Percentiles rank a stretch among this genome's conserved stretches.
Evolutionary conservation across 2,888 invertebrate genomes (phyloP).

Genomic region (Baronia brevicornis): DNA sequence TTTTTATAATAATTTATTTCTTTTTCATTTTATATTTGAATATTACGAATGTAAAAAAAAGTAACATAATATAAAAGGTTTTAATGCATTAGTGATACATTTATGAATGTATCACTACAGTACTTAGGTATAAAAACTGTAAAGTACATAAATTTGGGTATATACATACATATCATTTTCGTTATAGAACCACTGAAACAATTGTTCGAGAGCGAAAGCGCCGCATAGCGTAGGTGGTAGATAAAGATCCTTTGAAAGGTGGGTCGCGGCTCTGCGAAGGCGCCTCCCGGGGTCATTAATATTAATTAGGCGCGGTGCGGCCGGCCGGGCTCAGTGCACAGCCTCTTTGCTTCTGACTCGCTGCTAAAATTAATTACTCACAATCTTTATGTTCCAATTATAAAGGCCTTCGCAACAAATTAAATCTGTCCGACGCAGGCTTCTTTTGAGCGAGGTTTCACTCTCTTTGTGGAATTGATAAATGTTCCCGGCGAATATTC

Average conservation of each 20-base stretch:
- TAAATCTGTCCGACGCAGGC: slow-evolving; percentile 75
- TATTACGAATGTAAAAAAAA: too few species aligned
- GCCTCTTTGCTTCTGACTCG: slow-evolving; percentile 73
- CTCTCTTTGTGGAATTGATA: slow-evolving; percentile 75
- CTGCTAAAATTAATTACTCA: slow-evolving; percentile 76
- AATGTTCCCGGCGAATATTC: slow-evolving; percentile 69
- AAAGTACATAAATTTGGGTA: too few species aligned
- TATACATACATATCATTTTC: too few species aligned
- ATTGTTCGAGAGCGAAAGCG: slow-evolving; percentile 11
- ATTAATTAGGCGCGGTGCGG: slow-evolving; percentile 70
- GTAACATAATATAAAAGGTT: too few species aligned
- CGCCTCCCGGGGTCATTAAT: slow-evolving; percentile 68
- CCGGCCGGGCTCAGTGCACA: slow-evolving; percentile 56
- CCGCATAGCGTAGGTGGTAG: slow-evolving; percentile 49
- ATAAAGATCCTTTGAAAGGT: slow-evolving; percentile 41
- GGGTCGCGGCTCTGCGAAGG: slow-evolving; percentile 30
- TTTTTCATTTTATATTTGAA: too few species aligned
- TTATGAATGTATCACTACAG: too few species aligned
- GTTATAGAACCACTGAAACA: slow-evolving; percentile 1
- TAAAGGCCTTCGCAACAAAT: slow-evolving; percentile 76
- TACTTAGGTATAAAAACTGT: too few species aligned
- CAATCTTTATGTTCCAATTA: slow-evolving; percentile 77
- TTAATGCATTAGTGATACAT: too few species aligned
- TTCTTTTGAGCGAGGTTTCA: slow-evolving; percentile 73
- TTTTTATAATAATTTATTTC: too few species aligned